A percentile compares a stretch with the other conserved stretches of the same genome.
These are phyloP conservation scores for Esox lucius DNA, from an alignment of 2,797 vertebrate species.

Conservation along the genomic window DNA sequence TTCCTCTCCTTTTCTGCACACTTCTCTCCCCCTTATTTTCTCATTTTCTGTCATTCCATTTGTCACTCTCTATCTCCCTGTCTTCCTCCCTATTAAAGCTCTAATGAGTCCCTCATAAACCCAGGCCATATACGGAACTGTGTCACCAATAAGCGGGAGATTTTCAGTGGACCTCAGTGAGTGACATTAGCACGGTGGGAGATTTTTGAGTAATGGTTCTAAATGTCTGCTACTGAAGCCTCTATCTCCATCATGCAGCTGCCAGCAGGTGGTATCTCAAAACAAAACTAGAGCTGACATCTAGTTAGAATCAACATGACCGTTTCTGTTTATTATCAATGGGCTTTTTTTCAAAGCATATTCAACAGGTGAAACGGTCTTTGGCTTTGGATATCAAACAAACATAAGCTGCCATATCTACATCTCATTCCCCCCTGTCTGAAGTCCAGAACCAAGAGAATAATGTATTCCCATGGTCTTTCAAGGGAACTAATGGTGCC, in stretches of 20 bases:
- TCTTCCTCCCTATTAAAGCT: background rate
- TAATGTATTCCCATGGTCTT: background rate
- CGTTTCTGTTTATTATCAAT: background rate
- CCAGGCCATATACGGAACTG: background rate
- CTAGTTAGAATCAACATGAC: background rate
- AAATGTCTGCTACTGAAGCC: background rate
- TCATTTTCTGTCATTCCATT: background rate
- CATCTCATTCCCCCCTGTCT: background rate
- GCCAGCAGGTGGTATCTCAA: background rate
- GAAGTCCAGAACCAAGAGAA: background rate
- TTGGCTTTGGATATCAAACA: too few species aligned
- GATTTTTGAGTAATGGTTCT: background rate
- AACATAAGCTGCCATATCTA: too few species aligned
- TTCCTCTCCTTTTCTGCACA: too few species aligned
- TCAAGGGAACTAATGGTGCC: background rate
- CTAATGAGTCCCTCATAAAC: background rate
- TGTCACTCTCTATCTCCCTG: background rate
- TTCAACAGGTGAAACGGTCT: too few species aligned
- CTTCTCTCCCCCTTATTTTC: too few species aligned
- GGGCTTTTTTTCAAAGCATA: too few species aligned
- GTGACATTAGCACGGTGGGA: background rate
- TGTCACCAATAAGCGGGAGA: background rate
- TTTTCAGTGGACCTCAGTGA: background rate
- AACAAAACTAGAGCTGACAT: background rate
- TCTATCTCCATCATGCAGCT: background rate